Evolutionary conservation across 2,797 vertebrate species (phyloP), one percentile per base, ranked within the genome.

Genomic region (Pogoniulus pusillus): DNA sequence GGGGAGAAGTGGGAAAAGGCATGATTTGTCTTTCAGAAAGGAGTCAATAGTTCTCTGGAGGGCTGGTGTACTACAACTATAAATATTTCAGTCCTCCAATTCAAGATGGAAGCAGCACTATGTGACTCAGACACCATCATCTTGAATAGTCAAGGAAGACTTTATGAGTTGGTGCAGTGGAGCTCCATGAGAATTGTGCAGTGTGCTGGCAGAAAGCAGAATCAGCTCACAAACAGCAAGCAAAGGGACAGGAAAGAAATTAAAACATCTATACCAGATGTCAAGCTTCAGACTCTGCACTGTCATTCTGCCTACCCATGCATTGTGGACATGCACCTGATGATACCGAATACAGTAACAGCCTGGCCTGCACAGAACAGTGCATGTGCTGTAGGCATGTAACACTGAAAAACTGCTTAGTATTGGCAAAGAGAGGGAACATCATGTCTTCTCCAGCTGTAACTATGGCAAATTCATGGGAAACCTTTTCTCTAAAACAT

Each of bases 401-500:
- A 70, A 43, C n/a, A 5, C 29, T 19, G 23, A 39, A 73, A 12
- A 89, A 37, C 66, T 55, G 43, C 73, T 90, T 27, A 75, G 43
- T 32, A 41, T 4, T 94, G 93, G 86, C 94, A 90, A 57, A 29
- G 16, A 78, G n/a, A 66, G 35, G 35, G 82, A 93, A 89, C 76
- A 91, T 37, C 84, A 32, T 75, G 86, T 81, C 73, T 93, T 90
- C 93, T 73, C 76, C 90, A 95, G 66, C 63, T 93, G 86, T 76
- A 88, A 55, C 53, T 72, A 66, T 57, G 54, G 29, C 53, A 80
- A 73, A 90, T 87, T 71, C 12, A 2, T 92, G 84, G 86, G 93
- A 96, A 95, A 90, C 16, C 30, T 83, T 85, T 78, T 26, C 62
- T 81, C 37, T 83, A 47, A 64, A 79, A 55, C 15, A 12, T 34